Evolutionary conservation across 2,797 vertebrate genomes (phyloP), one percentile per base, ranked within the genome.

Genomic region (Melanotaenia pygmaea): DNA sequence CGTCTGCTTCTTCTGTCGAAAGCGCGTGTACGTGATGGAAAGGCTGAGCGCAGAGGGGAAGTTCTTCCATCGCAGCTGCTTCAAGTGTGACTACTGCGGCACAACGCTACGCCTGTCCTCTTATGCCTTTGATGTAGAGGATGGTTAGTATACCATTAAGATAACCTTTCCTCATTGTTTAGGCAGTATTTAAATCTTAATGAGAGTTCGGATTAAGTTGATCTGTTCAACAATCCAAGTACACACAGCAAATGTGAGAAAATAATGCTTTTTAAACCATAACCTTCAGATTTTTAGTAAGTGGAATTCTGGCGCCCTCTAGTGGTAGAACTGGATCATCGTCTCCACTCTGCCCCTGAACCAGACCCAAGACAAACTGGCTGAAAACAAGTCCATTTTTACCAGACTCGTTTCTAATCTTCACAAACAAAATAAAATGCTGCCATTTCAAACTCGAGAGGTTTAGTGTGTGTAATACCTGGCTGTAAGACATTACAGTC

Each of bases 41-140:
- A 83, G 98, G 61, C 94, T 99, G 64, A 99, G 98, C 0, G 98
- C 98, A 0, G 98, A 99, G 90, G 98, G 97, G 69, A 98, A 97
- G 92, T 99, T 99, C 94, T 99, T 99, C 94, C 98, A 99, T 64
- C 97, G 98, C 77, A 98, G 96, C 92, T 99, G 98, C 93, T 99
- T 99, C 92, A 98, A 98, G 83, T 99, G 98, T 1, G 97, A 99
- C 85, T 96, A 98, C 92, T 99, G 98, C 0, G 88, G 91, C 59
- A 97, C 97, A n/a, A 99, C 98, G 0, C 95, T 99, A 43, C 96
- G 98, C 1, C 91, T 99, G 18, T 98, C 98, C 0, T 97, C 96
- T 14, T 99, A 99, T 0, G 98, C 98, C 81, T 99, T 98, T 0
- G 97, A 99, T 38, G 94, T 95, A 2, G 96, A 98, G 74, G 97